Evolutionary conservation across 2,113 vertebrate species (phyloP), one percentile per base, ranked within the genome.

Genomic region (Melanotaenia duboulayi): DNA sequence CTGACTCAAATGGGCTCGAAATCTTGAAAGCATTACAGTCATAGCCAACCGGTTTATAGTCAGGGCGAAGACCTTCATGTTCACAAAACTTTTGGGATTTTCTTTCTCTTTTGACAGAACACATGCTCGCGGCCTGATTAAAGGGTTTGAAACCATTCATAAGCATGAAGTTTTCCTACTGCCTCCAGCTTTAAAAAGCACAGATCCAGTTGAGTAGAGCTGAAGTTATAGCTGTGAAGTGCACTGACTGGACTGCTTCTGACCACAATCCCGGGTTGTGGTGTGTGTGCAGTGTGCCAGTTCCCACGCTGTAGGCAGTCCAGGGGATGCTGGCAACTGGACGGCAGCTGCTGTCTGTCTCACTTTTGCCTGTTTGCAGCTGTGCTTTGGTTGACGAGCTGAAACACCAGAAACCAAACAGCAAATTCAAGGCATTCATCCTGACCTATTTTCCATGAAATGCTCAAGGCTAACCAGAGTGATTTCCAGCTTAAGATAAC

Each of bases 261-360:
- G 78, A 70, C 72, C 17, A 37, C 40, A 55, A 35, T 55, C 52
- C 56, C 51, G 68, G 23, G 5, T 28, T 58, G 28, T 49, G 9
- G 65, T 64, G 28, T 65, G 28, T 61, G 60, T 62, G 19, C 20
- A 11, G 66, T 71, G 4, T 72, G 80, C 54, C 89, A 76, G 84
- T 91, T 91, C 90, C 84, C 89, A 91, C 89, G 81, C 79, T 90
- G 89, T 48, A 81, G 82, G 81, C 87, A 80, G 80, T 81, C 87
- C 65, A 71, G 82, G 74, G 80, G 81, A 83, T 71, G 71, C 66
- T 87, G 90, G 87, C 87, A 87, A 86, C 90, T 78, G 77, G 82
- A 72, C 81, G 73, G 77, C 90, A 91, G 87, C 90, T 91, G 90
- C 76, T 69, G 54, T 68, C 68, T 46, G 79, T 84, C 84, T 88